Percentiles rank a stretch among this genome's conserved stretches.
phyloP scores from a whole-genome alignment of 2,888 invertebrate species.

The Eupithecia pulchellata region DNA sequence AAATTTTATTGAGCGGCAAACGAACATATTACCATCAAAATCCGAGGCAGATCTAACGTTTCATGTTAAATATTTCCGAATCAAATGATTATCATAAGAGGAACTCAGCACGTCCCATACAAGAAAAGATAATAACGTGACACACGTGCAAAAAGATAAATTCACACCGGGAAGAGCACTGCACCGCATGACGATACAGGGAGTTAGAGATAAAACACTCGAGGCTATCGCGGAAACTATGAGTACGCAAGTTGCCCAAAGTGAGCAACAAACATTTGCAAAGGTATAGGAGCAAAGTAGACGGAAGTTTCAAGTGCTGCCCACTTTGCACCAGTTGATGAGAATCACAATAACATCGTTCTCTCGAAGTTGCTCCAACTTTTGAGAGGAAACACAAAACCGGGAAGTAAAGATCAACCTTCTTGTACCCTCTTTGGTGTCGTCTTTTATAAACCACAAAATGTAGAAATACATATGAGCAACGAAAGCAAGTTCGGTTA shows the following conservation, averaged over 20 bases:
- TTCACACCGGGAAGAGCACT: slow-evolving; percentile 22
- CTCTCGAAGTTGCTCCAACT: slow-evolving; percentile 31
- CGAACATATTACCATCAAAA: background rate
- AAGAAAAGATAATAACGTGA: slow-evolving; percentile 31
- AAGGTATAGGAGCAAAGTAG: slow-evolving; percentile 37
- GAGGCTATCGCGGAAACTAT: slow-evolving; percentile 32
- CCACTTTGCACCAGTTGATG: slow-evolving; percentile 29
- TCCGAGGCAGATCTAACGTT: background rate
- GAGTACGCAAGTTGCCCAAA: slow-evolving; percentile 27
- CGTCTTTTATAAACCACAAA: background rate
- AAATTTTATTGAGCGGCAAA: background rate
- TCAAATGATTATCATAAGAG: slow-evolving; percentile 4
- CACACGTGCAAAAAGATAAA: slow-evolving; percentile 26
- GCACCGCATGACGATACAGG: slow-evolving; percentile 15
- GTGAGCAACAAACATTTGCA: slow-evolving; percentile 36
- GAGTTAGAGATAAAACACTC: slow-evolving; percentile 28
- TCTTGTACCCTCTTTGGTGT: slow-evolving; percentile 1
- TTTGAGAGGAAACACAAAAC: slow-evolving; percentile 15
- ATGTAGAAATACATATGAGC: background rate
- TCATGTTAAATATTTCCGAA: slow-evolving; percentile 5
- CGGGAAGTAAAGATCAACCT: slow-evolving; percentile 4
- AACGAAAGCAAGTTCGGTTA: background rate
- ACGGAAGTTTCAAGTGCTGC: slow-evolving; percentile 35
- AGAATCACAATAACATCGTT: slow-evolving; percentile 38
- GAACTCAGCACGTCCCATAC: slow-evolving; percentile 15